Conservation (phyloP, 2,888 invertebrate species). For the Aphodius sticticus region DNA sequence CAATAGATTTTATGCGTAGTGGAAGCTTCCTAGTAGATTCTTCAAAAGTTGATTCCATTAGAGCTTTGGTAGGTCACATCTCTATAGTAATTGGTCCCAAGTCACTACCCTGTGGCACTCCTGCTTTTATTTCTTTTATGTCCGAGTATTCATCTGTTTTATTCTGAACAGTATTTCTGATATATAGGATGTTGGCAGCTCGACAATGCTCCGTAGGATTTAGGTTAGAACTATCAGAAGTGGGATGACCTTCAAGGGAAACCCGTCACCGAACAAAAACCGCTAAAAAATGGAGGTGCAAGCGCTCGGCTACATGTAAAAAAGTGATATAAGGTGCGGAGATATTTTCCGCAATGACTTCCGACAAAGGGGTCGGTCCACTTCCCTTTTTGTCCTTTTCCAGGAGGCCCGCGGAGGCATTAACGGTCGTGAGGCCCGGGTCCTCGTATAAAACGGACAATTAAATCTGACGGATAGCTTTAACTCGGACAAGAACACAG, state of each 20-base stretch:
- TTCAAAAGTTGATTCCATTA: no score
- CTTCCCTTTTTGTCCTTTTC: constrained; percentile 4
- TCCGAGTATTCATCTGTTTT: no score
- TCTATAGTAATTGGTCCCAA: no score
- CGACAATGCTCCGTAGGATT: no score
- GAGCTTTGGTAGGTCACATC: no score
- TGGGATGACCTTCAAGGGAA: background rate
- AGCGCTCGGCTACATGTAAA: constrained; percentile 13
- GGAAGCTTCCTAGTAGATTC: no score
- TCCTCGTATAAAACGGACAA: constrained; percentile 24
- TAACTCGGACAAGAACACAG: constrained; percentile 10
- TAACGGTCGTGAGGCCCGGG: constrained; percentile 10
- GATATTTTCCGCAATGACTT: constrained; percentile 12
- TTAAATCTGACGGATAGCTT: constrained; percentile 20
- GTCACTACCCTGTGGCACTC: no score
- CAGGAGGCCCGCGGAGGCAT: background rate
- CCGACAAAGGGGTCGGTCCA: background rate
- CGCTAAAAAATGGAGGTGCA: background rate
- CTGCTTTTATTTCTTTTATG: no score
- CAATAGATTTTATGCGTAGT: no score
- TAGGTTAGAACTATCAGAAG: no score
- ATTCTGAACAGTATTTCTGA: no score
- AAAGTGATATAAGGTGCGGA: constrained; percentile 14
- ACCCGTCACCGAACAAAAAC: background rate
- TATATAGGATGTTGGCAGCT: no score